Base-by-base conservation (phyloP, 2,888 invertebrate genomes). In the Cephus pulcher region DNA sequence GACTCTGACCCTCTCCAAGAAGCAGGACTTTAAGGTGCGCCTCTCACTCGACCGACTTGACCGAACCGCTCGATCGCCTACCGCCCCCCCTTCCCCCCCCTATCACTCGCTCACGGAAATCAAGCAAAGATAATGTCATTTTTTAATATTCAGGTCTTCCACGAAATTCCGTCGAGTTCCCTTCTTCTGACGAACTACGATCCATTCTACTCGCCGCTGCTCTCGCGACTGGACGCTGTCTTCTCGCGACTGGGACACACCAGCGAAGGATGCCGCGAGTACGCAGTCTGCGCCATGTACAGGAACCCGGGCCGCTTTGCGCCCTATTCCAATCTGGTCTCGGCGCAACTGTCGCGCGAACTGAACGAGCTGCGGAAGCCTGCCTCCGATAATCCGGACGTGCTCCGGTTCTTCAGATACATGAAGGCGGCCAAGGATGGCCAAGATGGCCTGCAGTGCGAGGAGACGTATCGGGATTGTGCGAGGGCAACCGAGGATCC, bases 351-450 rank as follows among this genome's bases (percentile, higher is more conserved):
- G 75, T 97, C 97, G 93, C 96, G 97, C 87, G 97, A 97, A 90
- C 92, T 97, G 78, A 97, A 97, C 91, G 97, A 97, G 89, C 93
- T 97, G 74, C 94, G 96, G 4, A 95, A 97, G 77, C 97, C 97
- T 0, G 95, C 96, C 0, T 95, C 96, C 0, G 97, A 97, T 90
- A 97, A 97, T 90, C 95, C 96, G 0, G 97, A 97, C 86, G 97
- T 97, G 80, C 92, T 97, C 70, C 93, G 97, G 77, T 97, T 97
- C 93, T 97, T 97, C 93, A 95, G 95, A 79, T 97, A 97, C 92
- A 97, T 97, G 97, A 95, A 97, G 83, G 96, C 97, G 0, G 97
- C 97, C 15, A 95, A 97, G 90, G 95, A 97, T 82, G 97, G 97
- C 0, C 97, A 97, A 88, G 97, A 97, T 87, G 96, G 96, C 32